These are phyloP conservation scores for Acheta domesticus DNA, from an alignment of 2,888 invertebrate genomes.

Conservation along the genomic window DNA sequence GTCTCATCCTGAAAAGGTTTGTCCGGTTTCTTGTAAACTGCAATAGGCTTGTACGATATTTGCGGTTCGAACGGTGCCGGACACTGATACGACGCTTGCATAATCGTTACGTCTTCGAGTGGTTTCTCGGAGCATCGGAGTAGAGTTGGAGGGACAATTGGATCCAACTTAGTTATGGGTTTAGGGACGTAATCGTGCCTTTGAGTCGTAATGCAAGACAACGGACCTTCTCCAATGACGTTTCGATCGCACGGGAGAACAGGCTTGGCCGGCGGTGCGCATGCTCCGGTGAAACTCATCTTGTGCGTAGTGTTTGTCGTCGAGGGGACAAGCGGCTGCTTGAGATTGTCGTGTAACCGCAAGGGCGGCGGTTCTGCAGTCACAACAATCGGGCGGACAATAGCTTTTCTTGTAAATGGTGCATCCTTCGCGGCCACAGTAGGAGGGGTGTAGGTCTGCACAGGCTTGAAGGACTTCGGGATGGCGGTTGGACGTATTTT, in stretches of 20 bases:
- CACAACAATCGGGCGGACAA: background rate
- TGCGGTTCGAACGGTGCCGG: background rate
- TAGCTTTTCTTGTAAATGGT: background rate
- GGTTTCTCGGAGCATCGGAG: background rate
- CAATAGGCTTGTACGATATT: background rate
- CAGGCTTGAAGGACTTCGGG: background rate
- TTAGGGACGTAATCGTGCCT: slow-evolving; percentile 10
- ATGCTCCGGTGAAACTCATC: background rate
- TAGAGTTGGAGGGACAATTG: background rate
- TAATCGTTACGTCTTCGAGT: background rate
- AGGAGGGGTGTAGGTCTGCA: background rate
- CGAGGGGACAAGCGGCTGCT: background rate
- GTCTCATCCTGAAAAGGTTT: slow-evolving; percentile 4
- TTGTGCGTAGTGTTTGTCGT: background rate
- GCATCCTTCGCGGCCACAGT: background rate
- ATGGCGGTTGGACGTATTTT: background rate
- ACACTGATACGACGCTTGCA: background rate
- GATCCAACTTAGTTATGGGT: background rate
- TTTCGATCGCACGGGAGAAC: background rate
- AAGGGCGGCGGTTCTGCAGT: background rate
- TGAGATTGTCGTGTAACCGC: background rate
- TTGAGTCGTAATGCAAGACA: background rate
- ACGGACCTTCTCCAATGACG: slow-evolving; percentile 19
- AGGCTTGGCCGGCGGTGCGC: background rate
- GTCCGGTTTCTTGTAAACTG: background rate